A percentile compares a stretch with the other conserved stretches of the same genome.
Conservation (phyloP, 1,140 invertebrate species). For the Holcopasites calliopsidis region DNA sequence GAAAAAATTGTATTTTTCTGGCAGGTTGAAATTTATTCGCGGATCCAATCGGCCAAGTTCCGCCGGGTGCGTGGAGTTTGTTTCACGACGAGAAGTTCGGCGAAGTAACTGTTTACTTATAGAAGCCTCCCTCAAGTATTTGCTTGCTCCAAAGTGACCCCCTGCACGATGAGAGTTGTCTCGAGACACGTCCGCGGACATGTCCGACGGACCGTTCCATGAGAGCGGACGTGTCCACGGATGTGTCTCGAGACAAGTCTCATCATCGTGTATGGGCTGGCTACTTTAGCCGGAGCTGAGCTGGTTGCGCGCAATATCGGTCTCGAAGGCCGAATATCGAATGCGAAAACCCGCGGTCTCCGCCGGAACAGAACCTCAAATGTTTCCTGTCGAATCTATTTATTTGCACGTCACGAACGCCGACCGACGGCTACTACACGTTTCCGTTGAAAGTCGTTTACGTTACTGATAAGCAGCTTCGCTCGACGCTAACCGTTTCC, state of each 20-base stretch:
- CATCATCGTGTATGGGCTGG: too few relatives aligned
- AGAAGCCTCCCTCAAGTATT: constrained; percentile 30
- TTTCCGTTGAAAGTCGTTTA: not conserved
- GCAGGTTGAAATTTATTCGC: not conserved
- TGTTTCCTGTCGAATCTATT: constrained; percentile 8
- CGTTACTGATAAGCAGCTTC: not conserved
- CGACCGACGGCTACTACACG: not conserved
- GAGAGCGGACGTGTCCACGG: too few relatives aligned
- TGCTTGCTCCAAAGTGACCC: too few relatives aligned
- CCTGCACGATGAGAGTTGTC: too few relatives aligned
- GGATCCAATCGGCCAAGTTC: not conserved
- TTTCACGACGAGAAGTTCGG: not conserved
- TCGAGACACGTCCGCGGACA: too few relatives aligned
- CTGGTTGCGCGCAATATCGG: not conserved
- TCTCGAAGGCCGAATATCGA: constrained; percentile 5
- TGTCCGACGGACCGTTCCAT: too few relatives aligned
- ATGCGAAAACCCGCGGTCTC: not conserved
- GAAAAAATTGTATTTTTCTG: not conserved
- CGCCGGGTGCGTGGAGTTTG: constrained; percentile 5
- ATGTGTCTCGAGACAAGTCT: too few relatives aligned
- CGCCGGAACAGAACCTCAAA: not conserved
- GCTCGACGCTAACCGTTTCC: not conserved
- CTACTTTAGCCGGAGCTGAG: constrained; percentile 14
- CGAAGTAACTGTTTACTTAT: constrained; percentile 21
- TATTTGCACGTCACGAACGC: not conserved